phyloP scores from a whole-genome alignment of 1,140 invertebrate species.

The Pectinophora gossypiella region DNA sequence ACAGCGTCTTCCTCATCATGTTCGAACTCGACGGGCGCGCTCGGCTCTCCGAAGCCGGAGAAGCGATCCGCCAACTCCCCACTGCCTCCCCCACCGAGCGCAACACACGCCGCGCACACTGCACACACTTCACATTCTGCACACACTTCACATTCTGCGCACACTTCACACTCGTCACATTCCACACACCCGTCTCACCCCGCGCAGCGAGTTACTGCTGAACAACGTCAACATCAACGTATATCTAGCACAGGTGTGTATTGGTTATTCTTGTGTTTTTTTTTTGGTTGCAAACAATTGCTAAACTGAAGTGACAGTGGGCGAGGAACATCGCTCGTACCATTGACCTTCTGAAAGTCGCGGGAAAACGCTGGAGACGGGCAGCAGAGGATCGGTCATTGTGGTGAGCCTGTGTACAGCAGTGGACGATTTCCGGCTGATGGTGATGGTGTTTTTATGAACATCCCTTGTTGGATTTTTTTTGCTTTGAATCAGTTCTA shows the following conservation, averaged over 20 bases:
- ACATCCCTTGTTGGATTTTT: too few relatives aligned
- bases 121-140: constrained; percentile 25
- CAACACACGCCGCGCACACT: constrained; percentile 17
- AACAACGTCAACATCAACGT: constrained; percentile 46
- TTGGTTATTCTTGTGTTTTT: not conserved
- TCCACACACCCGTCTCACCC: constrained; percentile 1
- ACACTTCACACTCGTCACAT: constrained; percentile 19
- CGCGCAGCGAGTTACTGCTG: constrained; percentile 13
- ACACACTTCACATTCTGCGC: constrained; percentile 14
- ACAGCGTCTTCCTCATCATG: constrained; percentile 85
- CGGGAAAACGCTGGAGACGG: too few relatives aligned
- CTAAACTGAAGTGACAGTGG: too few relatives aligned
- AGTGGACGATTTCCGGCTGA: not conserved
- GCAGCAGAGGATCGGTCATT: too few relatives aligned
- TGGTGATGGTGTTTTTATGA: too few relatives aligned
- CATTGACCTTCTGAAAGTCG: too few relatives aligned
- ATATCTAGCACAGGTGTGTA: constrained; percentile 62
- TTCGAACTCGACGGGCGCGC: constrained; percentile 82
- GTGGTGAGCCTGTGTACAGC: not conserved
- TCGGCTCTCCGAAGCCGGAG: constrained; percentile 89
- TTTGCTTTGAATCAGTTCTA: too few relatives aligned
- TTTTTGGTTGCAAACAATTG: too few relatives aligned
- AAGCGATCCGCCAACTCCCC: constrained; percentile 92
- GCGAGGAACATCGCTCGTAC: too few relatives aligned
- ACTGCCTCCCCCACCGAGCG: constrained; percentile 82